Base-by-base conservation (phyloP, 1,140 invertebrate species). In the Oedothorax gibbosus region DNA sequence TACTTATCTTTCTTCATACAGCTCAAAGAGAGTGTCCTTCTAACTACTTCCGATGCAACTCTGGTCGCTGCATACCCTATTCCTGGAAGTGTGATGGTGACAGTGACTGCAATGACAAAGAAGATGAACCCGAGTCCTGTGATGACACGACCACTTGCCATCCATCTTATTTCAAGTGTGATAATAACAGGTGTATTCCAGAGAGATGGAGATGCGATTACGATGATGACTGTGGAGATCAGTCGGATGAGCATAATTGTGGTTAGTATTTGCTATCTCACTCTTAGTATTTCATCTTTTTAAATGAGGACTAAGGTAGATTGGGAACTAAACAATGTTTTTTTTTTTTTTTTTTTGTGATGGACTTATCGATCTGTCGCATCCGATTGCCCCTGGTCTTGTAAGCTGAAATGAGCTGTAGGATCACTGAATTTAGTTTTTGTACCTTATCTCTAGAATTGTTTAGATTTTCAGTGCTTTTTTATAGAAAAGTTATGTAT, bases 171-270 rank as follows among this genome's bases (percentile, higher is more conserved):
- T 97, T 97, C 87, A 96, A 95, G 0, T 98, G 96, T 88, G 92
- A 93, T 65, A 95, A 95, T 66, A 98, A 98, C 88, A 96, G 96
- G 82, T 99, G 97, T 89, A 98, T 99, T 78, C 95, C 96, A 0
- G 93, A 93, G 84, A 95, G 96, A 88, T 98, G 96, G 96, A 90
- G 98, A 0, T 99, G 97, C 90, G 97, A 99, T 89, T 96, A 96
- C 0, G 96, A 98, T 89, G 95, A 96, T 1, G 97, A 98, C 89
- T 98, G 97, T 90, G 95, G 97, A 0, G 97, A 98, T 89, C 96
- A 96, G 0, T 96, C 96, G 12, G 98, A 99, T 90, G 98, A 99
- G 90, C 96, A 96, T 88, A 91, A 93, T 0, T 96, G 95, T 0
- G 87, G 85, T 85, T 71, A 53, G 64, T 68, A 50, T 68, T 68